Base-by-base conservation (phyloP, 1,140 invertebrate species). In the Anastrepha obliqua region DNA sequence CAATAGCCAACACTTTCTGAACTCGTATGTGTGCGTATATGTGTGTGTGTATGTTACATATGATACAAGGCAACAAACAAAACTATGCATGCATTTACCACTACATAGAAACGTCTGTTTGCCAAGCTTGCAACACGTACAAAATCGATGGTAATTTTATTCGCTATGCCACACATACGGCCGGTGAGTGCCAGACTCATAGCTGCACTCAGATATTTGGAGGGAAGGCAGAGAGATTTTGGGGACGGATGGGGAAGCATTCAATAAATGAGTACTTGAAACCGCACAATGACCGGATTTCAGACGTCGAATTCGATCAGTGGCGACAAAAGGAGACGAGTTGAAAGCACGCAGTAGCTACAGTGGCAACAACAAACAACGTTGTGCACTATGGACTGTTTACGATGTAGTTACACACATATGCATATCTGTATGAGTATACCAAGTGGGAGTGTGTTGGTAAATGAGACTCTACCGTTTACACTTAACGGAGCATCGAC, bases 241-340 rank as follows among this genome's bases (percentile, higher is more conserved):
- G 74, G 74, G 15, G 47, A 29, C 47, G 74, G 17, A 55, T 81
- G 17, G 47, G 74, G 17, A 7, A 29, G 47, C 47, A 81, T 81
- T 58, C 74, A 81, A 81, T 81, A 81, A 81, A 55, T 55, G 47
- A 81, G 47, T 47, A 55, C 74, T 81, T 81, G 74, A 51, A 81
- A 55, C 74, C 74, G 20, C 74, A 81, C 74, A 81, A 81, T 81
- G 47, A 81, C 74, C 74, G 51, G 74, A 81, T 55, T 81, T 55
- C 74, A 55, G 74, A 81, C 74, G 51, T 81, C n/a, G 51, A 81
- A 51, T 51, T 55, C 74, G 74, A 81, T 81, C 74, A 58, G 47
- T n/a, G 55, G 74, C 74, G 42, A 81, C 74, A 81, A 55, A 81
- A 51, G 67, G 13, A 17, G 67, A 44, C 42, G 11, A 74, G 67